Percentiles rank a stretch among this genome's conserved stretches.
Conservation (phyloP, 2,888 invertebrate genomes). For the Baccha elongata region DNA sequence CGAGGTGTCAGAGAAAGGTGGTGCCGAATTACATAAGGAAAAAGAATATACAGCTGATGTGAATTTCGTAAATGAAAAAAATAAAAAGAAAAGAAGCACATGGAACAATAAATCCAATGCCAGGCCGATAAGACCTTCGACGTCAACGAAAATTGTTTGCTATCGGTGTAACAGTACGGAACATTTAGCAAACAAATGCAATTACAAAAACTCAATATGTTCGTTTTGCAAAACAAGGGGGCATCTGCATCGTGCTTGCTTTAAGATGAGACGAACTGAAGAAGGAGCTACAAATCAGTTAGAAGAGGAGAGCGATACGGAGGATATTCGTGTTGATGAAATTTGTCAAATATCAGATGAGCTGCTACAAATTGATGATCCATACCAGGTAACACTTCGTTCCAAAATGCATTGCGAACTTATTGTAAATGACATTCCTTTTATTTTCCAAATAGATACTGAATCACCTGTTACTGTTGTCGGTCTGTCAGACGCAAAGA, state of each 20-base stretch:
- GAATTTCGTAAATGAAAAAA: background rate
- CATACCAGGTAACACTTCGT: background rate
- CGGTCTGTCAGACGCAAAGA: constrained; percentile 28
- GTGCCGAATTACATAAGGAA: background rate
- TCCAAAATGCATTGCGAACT: constrained; percentile 27
- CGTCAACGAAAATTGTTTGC: background rate
- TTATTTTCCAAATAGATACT: constrained; percentile 4
- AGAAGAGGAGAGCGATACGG: constrained; percentile 4
- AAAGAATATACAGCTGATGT: background rate
- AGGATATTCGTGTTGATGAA: constrained; percentile 1
- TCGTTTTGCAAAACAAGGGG: constrained; percentile 14
- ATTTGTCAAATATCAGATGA: background rate
- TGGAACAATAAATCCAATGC: background rate
- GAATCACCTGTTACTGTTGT: constrained; percentile 29
- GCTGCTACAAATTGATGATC: background rate
- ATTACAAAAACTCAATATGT: constrained; percentile 11
- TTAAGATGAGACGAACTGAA: constrained; percentile 10
- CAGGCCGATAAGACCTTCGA: background rate
- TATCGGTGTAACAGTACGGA: constrained; percentile 2
- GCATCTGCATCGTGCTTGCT: constrained; percentile 19
- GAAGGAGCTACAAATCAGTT: constrained; percentile 7
- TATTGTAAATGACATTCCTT: constrained; percentile 5
- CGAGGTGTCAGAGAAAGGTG: background rate
- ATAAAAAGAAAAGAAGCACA: background rate
- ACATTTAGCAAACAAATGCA: constrained; percentile 19